phyloP scores from a whole-genome alignment of 2,888 invertebrate genomes.

The Ctena decussata region DNA sequence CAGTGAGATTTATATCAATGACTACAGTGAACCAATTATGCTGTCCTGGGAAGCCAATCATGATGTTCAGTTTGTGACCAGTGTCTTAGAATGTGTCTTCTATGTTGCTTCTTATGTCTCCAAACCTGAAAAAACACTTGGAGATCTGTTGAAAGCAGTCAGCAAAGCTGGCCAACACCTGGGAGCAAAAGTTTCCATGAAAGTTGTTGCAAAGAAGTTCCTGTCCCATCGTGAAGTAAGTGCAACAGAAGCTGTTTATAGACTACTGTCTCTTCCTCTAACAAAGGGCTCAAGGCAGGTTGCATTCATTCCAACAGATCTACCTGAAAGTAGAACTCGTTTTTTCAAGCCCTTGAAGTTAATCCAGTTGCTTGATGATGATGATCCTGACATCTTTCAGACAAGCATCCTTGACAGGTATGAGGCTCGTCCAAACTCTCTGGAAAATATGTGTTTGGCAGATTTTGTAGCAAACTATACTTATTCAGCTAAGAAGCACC shows the following conservation, averaged over 20 bases:
- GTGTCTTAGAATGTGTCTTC: slow-evolving; percentile 59
- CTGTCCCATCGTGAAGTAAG: slow-evolving; percentile 54
- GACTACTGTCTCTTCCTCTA: slow-evolving; percentile 46
- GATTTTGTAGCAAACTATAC: slow-evolving; percentile 31
- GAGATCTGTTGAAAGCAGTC: slow-evolving; percentile 48
- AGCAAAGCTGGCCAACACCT: slow-evolving; percentile 26
- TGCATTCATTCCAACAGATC: slow-evolving; percentile 52
- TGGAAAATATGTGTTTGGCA: slow-evolving; percentile 40
- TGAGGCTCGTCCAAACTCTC: slow-evolving; percentile 12
- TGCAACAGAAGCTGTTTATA: slow-evolving; percentile 57
- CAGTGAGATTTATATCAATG: slow-evolving; percentile 20
- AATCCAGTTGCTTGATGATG: slow-evolving; percentile 45
- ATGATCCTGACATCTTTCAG: slow-evolving; percentile 35
- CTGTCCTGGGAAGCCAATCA: slow-evolving; percentile 57
- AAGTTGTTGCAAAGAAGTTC: slow-evolving; percentile 49
- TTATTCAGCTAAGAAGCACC: not conserved
- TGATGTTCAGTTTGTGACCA: slow-evolving; percentile 63
- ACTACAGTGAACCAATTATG: slow-evolving; percentile 43
- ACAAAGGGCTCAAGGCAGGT: slow-evolving; percentile 25
- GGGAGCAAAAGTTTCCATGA: slow-evolving; percentile 36
- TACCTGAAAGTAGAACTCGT: slow-evolving; percentile 42
- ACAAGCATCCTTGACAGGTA: slow-evolving; percentile 35
- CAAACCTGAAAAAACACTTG: slow-evolving; percentile 31
- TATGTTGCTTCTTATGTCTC: slow-evolving; percentile 62
- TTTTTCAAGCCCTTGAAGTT: slow-evolving; percentile 49